Evolutionary conservation across 2,888 invertebrate species (phyloP).

Genomic region (Empis livida): DNA sequence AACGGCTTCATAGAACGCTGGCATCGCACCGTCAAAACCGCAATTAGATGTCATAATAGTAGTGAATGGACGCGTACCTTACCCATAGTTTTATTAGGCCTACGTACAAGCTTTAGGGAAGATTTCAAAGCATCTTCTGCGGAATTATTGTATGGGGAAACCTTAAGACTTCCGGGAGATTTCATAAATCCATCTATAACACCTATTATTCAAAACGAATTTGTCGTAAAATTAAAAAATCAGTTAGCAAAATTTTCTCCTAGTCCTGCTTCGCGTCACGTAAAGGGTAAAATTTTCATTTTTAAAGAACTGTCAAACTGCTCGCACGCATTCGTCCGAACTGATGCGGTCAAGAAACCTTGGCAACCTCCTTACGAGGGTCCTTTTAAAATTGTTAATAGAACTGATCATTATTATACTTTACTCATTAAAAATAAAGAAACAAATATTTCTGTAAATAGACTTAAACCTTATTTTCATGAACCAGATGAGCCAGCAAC

Average conservation of each 20-base stretch:
- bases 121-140: too few species aligned
- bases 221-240: not conserved
- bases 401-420: constrained; percentile 1
- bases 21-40: too few species aligned
- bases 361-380: constrained; percentile 14
- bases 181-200: not conserved
- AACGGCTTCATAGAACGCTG: too few species aligned
- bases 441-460: not conserved
- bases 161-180: too few species aligned
- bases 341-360: constrained; percentile 12
- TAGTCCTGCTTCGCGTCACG: not conserved
- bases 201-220: not conserved
- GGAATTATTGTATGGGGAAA: too few species aligned
- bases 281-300: not conserved
- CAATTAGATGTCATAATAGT: too few species aligned
- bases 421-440: not conserved
- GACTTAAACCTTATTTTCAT: not conserved
- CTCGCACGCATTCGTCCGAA: constrained; percentile 13
- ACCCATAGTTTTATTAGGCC: too few species aligned
- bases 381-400: constrained; percentile 10
- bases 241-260: not conserved
- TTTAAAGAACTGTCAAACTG: too few species aligned
- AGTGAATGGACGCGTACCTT: too few species aligned
- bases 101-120: too few species aligned
- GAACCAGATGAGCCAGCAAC: too few species aligned